Percentiles rank a stretch among this genome's conserved stretches.
Conservation (phyloP, 2,888 invertebrate species). For the Spisula subtruncata region DNA sequence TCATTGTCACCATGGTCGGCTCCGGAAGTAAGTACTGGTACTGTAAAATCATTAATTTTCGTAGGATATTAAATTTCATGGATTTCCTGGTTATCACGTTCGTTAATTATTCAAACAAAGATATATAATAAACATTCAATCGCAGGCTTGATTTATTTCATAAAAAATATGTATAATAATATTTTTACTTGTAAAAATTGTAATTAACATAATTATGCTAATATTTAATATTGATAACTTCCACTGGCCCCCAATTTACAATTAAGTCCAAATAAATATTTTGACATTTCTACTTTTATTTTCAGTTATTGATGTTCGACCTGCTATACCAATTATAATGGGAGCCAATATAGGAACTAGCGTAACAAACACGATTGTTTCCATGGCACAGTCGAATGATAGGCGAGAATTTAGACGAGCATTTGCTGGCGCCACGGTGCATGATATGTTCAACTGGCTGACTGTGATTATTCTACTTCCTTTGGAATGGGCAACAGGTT, state of each 20-base stretch:
- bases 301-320: constrained; percentile 82
- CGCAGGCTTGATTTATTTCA: too few species aligned
- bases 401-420: constrained; percentile 83
- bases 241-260: constrained; percentile 84
- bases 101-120: too few species aligned
- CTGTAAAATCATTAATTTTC: too few species aligned
- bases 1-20: constrained; percentile 87
- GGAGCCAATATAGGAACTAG: constrained; percentile 87
- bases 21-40: constrained; percentile 83
- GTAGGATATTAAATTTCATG: too few species aligned
- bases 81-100: too few species aligned
- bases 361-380: constrained; percentile 86
- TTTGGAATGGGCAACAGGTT: constrained; percentile 81
- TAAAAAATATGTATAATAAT: too few species aligned
- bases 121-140: too few species aligned
- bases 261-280: constrained; percentile 69
- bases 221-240: constrained; percentile 85
- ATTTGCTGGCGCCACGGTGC: constrained; percentile 86
- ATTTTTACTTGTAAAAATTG: too few species aligned
- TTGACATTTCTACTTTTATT: constrained; percentile 17
- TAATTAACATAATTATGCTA: too few species aligned
- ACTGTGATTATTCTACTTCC: constrained; percentile 84
- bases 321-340: constrained; percentile 86
- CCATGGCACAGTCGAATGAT: constrained; percentile 83
- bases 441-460: constrained; percentile 87